phyloP scores from a whole-genome alignment of 2,797 vertebrate genomes.

The Oophaga sylvatica region DNA sequence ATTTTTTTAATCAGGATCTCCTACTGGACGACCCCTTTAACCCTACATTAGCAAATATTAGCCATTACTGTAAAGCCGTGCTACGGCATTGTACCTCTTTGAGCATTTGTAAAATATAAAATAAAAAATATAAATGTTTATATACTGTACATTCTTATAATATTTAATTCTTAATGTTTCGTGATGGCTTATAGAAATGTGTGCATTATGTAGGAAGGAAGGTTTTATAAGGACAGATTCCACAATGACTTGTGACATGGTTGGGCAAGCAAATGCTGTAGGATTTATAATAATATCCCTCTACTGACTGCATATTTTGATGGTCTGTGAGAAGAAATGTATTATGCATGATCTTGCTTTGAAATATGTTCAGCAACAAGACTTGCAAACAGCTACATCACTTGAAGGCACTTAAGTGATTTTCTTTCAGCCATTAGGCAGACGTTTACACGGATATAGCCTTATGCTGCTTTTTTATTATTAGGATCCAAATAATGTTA shows the following conservation, averaged over 20 bases:
- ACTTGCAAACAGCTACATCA: conserved; percentile 48
- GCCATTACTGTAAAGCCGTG: not conserved
- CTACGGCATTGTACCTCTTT: too few relatives aligned
- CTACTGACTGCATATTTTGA: conserved; percentile 42
- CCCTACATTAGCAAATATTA: not conserved
- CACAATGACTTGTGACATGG: conserved; percentile 32
- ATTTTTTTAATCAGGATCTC: not conserved
- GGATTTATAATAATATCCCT: conserved; percentile 47
- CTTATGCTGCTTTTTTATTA: conserved; percentile 26
- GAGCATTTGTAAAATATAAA: not conserved
- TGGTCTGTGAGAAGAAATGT: conserved; percentile 44
- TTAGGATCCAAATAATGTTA: conserved; percentile 12
- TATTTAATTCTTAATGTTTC: not conserved
- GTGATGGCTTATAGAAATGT: conserved; percentile 11
- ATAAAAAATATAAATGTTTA: not conserved
- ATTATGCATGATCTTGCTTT: conserved; percentile 48
- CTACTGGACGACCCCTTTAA: not conserved
- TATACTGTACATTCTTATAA: not conserved
- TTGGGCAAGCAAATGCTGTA: conserved; percentile 38
- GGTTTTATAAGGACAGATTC: conserved; percentile 40
- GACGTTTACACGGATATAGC: conserved; percentile 19
- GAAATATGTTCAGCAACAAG: conserved; percentile 50
- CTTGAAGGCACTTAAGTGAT: conserved; percentile 55
- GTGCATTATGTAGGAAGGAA: not conserved
- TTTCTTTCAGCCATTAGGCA: conserved; percentile 50